A percentile compares a stretch with the other conserved stretches of the same genome.
phyloP scores from a whole-genome alignment of 2,888 invertebrate species.

The Lepidonotus clava region DNA sequence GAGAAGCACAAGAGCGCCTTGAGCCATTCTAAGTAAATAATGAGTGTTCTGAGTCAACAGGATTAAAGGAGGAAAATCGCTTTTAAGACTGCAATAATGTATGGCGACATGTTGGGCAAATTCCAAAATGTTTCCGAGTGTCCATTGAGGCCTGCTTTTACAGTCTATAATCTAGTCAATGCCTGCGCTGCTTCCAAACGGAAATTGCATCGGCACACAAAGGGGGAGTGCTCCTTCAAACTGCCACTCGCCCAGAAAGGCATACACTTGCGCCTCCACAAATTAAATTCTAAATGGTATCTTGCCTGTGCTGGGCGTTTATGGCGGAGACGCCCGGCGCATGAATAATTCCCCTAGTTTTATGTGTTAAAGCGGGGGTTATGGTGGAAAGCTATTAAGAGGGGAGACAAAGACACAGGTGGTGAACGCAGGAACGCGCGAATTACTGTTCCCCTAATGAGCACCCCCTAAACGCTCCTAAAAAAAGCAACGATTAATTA shows the following conservation, averaged over 20 bases:
- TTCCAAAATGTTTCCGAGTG: background rate
- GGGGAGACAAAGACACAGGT: slow-evolving; percentile 10
- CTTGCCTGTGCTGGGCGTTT: no score
- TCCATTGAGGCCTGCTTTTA: no score
- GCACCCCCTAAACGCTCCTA: background rate
- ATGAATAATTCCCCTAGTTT: slow-evolving; percentile 14
- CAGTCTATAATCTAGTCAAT: no score
- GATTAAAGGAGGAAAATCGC: background rate
- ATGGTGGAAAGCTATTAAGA: background rate
- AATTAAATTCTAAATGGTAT: background rate
- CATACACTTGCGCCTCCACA: background rate
- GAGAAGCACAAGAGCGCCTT: no score
- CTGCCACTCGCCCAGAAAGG: background rate
- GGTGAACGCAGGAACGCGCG: background rate
- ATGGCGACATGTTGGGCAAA: background rate
- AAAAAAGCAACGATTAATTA: background rate
- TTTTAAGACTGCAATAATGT: background rate
- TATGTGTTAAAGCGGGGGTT: background rate
- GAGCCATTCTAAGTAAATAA: no score
- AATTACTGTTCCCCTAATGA: background rate
- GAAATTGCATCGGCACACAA: background rate
- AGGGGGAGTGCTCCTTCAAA: background rate
- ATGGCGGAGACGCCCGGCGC: background rate
- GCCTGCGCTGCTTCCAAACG: no score
- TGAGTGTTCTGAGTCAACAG: background rate